Conservation (phyloP, 2,888 invertebrate species). For the Ormyrus pomaceus region DNA sequence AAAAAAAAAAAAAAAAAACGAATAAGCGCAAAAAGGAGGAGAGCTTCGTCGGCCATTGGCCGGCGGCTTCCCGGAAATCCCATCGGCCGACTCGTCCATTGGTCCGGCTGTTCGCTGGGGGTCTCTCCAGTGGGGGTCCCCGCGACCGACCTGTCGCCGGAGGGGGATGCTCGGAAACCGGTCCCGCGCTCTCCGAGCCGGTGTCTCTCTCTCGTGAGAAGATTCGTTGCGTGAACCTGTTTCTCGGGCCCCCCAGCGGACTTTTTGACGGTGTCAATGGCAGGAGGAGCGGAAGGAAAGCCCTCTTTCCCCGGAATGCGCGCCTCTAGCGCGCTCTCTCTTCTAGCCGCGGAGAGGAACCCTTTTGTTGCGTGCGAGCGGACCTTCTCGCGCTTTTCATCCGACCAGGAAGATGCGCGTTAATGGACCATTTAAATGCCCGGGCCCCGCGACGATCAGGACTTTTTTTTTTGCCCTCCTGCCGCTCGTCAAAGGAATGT, state of each 20-base stretch:
- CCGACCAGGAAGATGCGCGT: slow-evolving; percentile 33
- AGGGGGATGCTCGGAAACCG: slow-evolving; percentile 51
- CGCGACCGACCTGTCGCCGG: slow-evolving; percentile 55
- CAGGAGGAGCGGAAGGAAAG: neutral
- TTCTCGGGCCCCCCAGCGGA: slow-evolving; percentile 43
- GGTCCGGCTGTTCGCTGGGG: slow-evolving; percentile 61
- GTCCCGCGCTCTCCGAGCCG: slow-evolving; percentile 25
- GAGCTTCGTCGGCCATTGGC: slow-evolving; percentile 31
- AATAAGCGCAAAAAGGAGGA: slow-evolving; percentile 45
- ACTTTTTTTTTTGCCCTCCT: neutral
- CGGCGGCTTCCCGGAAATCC: slow-evolving; percentile 64
- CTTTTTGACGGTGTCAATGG: slow-evolving; percentile 26
- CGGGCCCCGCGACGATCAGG: slow-evolving; percentile 25
- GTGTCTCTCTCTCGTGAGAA: slow-evolving; percentile 70
- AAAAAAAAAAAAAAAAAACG: slow-evolving; percentile 10
- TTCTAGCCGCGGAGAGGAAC: neutral
- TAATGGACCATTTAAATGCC: slow-evolving; percentile 47
- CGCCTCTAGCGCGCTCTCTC: neutral
- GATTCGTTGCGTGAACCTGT: slow-evolving; percentile 70
- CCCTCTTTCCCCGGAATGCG: neutral
- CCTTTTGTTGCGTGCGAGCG: neutral
- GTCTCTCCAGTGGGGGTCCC: slow-evolving; percentile 58
- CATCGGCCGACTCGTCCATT: slow-evolving; percentile 49
- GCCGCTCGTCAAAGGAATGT: neutral
- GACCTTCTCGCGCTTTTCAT: neutral